Evolutionary conservation across 2,113 vertebrate species (phyloP).

Genomic region (Acanthochromis polyacanthus): DNA sequence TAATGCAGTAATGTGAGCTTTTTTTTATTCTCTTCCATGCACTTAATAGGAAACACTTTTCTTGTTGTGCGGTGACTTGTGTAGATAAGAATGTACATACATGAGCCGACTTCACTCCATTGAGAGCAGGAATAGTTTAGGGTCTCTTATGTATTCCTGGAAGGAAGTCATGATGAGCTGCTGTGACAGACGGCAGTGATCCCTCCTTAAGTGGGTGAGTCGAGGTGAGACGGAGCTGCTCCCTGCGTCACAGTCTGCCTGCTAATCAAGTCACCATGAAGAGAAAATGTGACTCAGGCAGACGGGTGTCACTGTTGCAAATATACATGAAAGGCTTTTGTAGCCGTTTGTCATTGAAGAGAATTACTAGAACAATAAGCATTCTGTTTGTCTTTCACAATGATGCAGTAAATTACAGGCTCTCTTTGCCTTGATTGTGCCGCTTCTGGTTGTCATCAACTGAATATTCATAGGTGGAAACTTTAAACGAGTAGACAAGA

Average conservation of each 20-base stretch:
- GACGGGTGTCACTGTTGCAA: neutral
- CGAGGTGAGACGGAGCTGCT: neutral
- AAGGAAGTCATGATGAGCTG: conserved; percentile 8
- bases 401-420: neutral
- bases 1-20: too few relatives aligned
- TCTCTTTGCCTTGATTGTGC: neutral
- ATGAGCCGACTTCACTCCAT: too few relatives aligned
- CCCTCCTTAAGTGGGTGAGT: neutral
- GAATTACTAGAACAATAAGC: too few relatives aligned
- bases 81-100: too few relatives aligned
- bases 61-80: too few relatives aligned
- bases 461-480: too few relatives aligned
- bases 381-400: neutral
- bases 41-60: too few relatives aligned
- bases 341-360: neutral
- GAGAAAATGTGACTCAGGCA: neutral
- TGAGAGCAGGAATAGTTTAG: too few relatives aligned
- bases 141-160: neutral
- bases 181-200: neutral
- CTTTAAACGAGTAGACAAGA: too few relatives aligned
- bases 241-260: neutral
- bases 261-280: neutral
- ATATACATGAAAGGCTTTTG: conserved; percentile 3
- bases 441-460: neutral
- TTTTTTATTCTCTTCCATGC: too few relatives aligned